Conservation (phyloP, 2,113 vertebrate genomes). For the Gasterosteus nipponicus region DNA sequence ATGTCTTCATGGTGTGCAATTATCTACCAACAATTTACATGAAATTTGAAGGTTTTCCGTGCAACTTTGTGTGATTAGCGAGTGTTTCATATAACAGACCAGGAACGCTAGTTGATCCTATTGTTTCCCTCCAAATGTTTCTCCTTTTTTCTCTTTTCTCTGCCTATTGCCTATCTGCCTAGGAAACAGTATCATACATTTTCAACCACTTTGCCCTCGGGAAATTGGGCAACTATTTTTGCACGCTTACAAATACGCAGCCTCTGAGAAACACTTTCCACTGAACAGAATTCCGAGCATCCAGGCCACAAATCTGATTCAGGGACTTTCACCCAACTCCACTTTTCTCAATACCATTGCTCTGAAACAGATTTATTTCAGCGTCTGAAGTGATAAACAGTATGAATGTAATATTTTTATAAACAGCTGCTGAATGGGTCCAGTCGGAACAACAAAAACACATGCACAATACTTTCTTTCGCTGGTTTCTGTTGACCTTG, state of each 20-base stretch:
- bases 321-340: neutral
- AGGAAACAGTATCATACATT: neutral
- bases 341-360: slow-evolving; percentile 17
- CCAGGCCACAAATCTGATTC: neutral
- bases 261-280: neutral
- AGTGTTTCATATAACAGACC: neutral
- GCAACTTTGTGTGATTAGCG: neutral
- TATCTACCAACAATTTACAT: neutral
- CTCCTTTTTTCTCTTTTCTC: neutral
- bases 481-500: slow-evolving; percentile 59
- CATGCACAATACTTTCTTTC: slow-evolving; percentile 40
- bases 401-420: slow-evolving; percentile 66
- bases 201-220: neutral
- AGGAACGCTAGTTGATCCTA: neutral
- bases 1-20: neutral
- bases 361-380: slow-evolving; percentile 64
- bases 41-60: neutral
- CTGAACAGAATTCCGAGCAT: neutral
- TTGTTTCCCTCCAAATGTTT: neutral
- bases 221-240: neutral
- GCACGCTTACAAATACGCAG: neutral
- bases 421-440: slow-evolving; percentile 61
- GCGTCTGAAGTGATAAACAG: slow-evolving; percentile 67
- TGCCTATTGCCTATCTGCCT: neutral
- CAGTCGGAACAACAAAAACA: slow-evolving; percentile 36